A percentile compares a stretch with the other conserved stretches of the same genome.
Conservation (phyloP, 2,797 vertebrate genomes). For the Bufotes viridis region DNA sequence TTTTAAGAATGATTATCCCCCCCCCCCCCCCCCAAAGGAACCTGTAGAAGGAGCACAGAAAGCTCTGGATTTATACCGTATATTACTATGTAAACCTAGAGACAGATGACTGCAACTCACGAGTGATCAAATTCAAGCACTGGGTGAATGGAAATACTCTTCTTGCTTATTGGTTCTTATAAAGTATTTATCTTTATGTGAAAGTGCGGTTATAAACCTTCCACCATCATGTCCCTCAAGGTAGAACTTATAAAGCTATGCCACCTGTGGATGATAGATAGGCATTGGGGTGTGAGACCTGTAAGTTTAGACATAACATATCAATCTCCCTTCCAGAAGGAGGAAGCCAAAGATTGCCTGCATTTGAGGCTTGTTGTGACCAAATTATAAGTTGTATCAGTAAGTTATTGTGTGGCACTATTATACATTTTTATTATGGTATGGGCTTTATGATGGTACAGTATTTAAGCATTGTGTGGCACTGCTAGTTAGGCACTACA, state of each 20-base stretch:
- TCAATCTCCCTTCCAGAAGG: background rate
- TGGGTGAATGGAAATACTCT: background rate
- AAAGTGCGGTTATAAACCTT: background rate
- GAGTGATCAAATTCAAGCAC: background rate
- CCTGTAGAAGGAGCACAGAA: constrained; percentile 29
- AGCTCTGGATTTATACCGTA: constrained; percentile 41
- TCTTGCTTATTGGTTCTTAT: background rate
- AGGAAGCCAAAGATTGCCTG: background rate
- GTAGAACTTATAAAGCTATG: background rate
- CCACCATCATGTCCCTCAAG: too few species aligned
- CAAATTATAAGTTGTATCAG: background rate
- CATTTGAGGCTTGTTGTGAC: background rate
- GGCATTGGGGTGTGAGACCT: background rate
- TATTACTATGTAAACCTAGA: constrained; percentile 46
- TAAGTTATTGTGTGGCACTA: background rate
- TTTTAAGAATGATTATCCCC: constrained; percentile 43
- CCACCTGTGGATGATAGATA: background rate
- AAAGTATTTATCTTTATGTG: background rate
- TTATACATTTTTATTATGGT: background rate
- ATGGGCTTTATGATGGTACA: too few species aligned
- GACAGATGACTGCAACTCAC: background rate
- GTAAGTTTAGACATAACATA: background rate
- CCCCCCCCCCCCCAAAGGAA: background rate
- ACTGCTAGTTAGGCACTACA: too few species aligned
- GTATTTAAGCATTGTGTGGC: too few species aligned